Base-by-base conservation (phyloP, 2,797 vertebrate species). In the Sebastes matsubarae region DNA sequence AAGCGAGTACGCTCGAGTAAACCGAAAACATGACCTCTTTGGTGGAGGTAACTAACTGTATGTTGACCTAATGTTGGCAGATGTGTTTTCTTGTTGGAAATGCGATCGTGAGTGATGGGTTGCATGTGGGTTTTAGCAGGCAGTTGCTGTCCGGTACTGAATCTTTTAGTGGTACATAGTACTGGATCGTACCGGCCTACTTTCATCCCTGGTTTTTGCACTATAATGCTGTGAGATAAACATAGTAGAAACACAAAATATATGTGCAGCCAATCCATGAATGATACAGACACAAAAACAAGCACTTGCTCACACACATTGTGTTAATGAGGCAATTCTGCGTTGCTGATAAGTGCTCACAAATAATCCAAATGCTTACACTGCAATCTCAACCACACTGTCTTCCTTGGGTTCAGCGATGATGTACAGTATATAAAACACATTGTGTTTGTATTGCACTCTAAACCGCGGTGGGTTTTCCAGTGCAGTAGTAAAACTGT, bases 381-480 rank as follows among this genome's bases (percentile, higher is more conserved):
- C 36, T 29, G 24, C 22, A 60, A 11, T 68, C 1, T 60, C 36
- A 77, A 84, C 59, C 24, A 72, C 42, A 32, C 68, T 7, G 71
- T 6, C 10, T 77, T 57, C 52, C 46, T 71, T 46, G 6, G 32
- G 25, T 38, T 20, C 18, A n/a, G 57, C 20, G 30, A 55, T 54
- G 38, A 60, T 63, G 38, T 64, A 42, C 38, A 1, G 38, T 42
- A 57, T 69, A 5, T 34, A 38, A 72, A 78, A 61, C 18, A 72
- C 20, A 81, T 58, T 72, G 55, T 34, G 42, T 85, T 64, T 68
- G 2, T 5, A 32, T 68, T 82, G 64, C 22, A 24, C 24, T 72
- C 36, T 64, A 76, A 86, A 68, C 74, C 22, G 6, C 59, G 77
- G 50, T 52, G 22, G 2, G 20, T 61, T 83, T 81, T 87, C 29